Conservation (phyloP, 2,888 invertebrate genomes). For the Macrosiphum euphorbiae region DNA sequence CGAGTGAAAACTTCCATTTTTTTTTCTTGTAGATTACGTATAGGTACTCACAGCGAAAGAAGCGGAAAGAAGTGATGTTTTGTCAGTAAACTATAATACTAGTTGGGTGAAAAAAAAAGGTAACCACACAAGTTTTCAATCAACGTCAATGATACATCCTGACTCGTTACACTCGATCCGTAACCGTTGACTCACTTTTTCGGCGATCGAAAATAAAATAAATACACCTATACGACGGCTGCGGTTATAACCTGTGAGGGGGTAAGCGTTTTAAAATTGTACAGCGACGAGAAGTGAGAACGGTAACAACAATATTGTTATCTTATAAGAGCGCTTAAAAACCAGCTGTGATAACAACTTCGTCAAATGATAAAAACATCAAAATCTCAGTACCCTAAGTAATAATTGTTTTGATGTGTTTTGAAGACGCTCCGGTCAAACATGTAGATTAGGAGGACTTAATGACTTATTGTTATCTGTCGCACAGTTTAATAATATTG, state of each 20-base stretch:
- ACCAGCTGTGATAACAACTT: not conserved
- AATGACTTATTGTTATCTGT: not conserved
- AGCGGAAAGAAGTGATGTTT: slow-evolving; percentile 22
- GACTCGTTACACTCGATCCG: not conserved
- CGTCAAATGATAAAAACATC: not conserved
- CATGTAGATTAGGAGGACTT: not conserved
- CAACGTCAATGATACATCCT: slow-evolving; percentile 32
- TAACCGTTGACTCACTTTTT: slow-evolving; percentile 17
- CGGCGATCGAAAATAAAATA: not conserved
- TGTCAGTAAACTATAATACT: not conserved
- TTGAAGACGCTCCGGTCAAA: not conserved
- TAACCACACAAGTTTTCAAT: slow-evolving; percentile 23
- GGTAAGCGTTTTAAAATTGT: not conserved
- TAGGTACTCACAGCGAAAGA: not conserved
- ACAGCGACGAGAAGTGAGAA: not conserved
- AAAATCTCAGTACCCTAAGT: not conserved
- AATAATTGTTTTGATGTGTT: not conserved
- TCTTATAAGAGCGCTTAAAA: not conserved
- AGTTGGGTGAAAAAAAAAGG: not conserved
- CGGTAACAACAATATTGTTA: not conserved
- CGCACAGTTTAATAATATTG: not conserved
- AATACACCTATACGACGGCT: not conserved
- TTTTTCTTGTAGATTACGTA: not conserved
- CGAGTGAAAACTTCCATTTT: not conserved
- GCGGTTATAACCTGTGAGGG: not conserved